Percentiles rank a stretch among this genome's conserved stretches.
phyloP scores from a whole-genome alignment of 1,140 invertebrate genomes.

The Trichonephila inaurata region DNA sequence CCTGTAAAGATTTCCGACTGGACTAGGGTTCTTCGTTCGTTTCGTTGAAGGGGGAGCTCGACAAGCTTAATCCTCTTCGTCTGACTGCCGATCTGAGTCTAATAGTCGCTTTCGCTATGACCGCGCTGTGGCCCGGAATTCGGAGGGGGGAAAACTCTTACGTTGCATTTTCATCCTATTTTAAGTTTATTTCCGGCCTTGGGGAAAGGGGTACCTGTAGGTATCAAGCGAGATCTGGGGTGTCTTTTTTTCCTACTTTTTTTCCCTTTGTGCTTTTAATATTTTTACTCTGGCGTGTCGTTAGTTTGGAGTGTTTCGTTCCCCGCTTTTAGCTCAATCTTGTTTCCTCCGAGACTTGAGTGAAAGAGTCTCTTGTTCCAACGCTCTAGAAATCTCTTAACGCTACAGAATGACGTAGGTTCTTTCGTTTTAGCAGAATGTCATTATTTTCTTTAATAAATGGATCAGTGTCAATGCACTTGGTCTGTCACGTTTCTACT shows the following conservation, averaged over 20 bases:
- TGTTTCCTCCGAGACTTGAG: not conserved
- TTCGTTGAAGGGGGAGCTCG: conserved; percentile 13
- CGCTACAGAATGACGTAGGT: not conserved
- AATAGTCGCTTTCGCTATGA: conserved; percentile 34
- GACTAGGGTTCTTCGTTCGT: conserved; percentile 29
- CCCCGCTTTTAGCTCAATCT: not conserved
- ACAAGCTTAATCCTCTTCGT: conserved; percentile 28
- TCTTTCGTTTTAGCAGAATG: not conserved
- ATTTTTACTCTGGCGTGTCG: not conserved
- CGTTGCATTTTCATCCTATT: conserved; percentile 60
- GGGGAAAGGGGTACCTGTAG: conserved; percentile 42
- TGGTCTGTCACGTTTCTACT: not conserved
- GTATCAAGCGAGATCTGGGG: conserved; percentile 24
- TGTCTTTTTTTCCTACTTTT: not conserved
- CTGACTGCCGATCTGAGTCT: conserved; percentile 40
- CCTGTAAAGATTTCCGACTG: not conserved
- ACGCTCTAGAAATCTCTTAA: not conserved
- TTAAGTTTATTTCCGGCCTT: conserved; percentile 65
- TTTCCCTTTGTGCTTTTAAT: not conserved
- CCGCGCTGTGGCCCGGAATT: conserved; percentile 63
- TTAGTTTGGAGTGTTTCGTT: not conserved
- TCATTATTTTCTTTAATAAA: conserved; percentile 7
- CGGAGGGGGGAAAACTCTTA: conserved; percentile 40
- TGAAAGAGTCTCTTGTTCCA: conserved; percentile 15
- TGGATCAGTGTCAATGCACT: conserved; percentile 17